Evolutionary conservation across 2,888 invertebrate genomes (phyloP).

Genomic region (Parasteatoda lunata): DNA sequence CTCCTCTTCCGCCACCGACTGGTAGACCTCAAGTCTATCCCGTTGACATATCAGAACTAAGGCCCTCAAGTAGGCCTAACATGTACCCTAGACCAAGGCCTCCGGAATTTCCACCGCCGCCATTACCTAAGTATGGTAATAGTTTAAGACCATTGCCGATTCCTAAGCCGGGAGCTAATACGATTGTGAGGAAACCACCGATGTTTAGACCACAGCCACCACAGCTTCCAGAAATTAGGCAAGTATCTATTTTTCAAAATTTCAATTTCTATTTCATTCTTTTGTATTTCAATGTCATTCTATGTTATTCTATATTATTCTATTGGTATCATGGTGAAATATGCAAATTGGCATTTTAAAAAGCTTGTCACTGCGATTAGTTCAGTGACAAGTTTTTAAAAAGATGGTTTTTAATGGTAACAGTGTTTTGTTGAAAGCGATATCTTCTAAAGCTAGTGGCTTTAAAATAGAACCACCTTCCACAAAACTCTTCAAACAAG

Average conservation of each 20-base stretch:
- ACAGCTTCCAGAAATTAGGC: slow-evolving; percentile 62
- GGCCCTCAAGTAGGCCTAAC: slow-evolving; percentile 50
- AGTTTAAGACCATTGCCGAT: slow-evolving; percentile 40
- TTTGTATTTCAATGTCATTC: too few species aligned
- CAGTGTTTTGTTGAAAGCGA: too few species aligned
- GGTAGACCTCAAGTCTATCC: slow-evolving; percentile 78
- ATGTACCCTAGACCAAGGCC: slow-evolving; percentile 43
- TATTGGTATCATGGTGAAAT: too few species aligned
- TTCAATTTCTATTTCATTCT: background rate
- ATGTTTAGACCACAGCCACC: slow-evolving; percentile 43
- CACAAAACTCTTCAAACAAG: too few species aligned
- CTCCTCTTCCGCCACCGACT: slow-evolving; percentile 36
- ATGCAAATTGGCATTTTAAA: too few species aligned
- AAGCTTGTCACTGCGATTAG: too few species aligned
- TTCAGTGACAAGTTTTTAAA: too few species aligned
- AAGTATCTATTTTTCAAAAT: slow-evolving; percentile 7
- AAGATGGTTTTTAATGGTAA: too few species aligned
- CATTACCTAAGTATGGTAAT: slow-evolving; percentile 32
- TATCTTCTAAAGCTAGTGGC: too few species aligned
- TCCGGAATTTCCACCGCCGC: slow-evolving; percentile 18
- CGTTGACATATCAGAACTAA: slow-evolving; percentile 80
- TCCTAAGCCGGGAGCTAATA: slow-evolving; percentile 36
- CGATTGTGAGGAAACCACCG: slow-evolving; percentile 52
- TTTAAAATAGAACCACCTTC: too few species aligned
- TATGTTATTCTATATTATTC: too few species aligned